Conservation (phyloP, 2,113 vertebrate species). For the Hippocampus barbouri region DNA sequence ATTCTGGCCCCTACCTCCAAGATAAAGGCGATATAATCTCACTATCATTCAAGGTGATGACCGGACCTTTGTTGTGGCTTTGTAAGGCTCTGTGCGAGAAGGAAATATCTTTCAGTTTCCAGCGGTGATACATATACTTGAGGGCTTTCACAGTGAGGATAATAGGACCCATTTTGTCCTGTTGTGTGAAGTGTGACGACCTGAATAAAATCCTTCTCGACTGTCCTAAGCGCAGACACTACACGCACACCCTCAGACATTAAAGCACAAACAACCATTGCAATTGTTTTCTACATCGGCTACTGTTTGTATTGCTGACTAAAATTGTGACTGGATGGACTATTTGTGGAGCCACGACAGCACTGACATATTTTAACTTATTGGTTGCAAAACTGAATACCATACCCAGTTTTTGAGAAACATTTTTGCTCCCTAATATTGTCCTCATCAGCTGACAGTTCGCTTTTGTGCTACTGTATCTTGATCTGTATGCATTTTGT, state of each 20-base stretch:
- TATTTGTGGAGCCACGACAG: not conserved
- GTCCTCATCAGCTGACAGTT: not conserved
- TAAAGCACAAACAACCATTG: slow-evolving; percentile 21
- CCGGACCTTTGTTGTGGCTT: slow-evolving; percentile 22
- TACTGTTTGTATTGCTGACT: not conserved
- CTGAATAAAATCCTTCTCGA: slow-evolving; percentile 31
- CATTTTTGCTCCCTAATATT: not conserved
- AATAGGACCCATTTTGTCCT: slow-evolving; percentile 52
- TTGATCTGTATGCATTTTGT: not conserved
- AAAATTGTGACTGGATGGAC: not conserved
- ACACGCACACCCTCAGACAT: slow-evolving; percentile 18
- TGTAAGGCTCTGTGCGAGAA: slow-evolving; percentile 30
- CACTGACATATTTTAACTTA: not conserved
- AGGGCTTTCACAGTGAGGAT: slow-evolving; percentile 47
- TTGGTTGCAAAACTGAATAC: not conserved
- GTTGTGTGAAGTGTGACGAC: slow-evolving; percentile 45
- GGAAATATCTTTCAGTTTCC: slow-evolving; percentile 30
- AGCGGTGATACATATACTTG: slow-evolving; percentile 29
- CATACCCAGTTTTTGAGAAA: not conserved
- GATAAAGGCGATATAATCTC: slow-evolving; percentile 12
- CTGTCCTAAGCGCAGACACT: slow-evolving; percentile 25
- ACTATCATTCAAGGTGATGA: slow-evolving; percentile 39
- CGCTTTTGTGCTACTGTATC: not conserved
- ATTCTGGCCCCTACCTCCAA: slow-evolving; percentile 13
- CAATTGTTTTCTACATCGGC: slow-evolving; percentile 3